Base-by-base conservation (phyloP, 2,113 vertebrate species). In the Marcusenius ussheri region DNA sequence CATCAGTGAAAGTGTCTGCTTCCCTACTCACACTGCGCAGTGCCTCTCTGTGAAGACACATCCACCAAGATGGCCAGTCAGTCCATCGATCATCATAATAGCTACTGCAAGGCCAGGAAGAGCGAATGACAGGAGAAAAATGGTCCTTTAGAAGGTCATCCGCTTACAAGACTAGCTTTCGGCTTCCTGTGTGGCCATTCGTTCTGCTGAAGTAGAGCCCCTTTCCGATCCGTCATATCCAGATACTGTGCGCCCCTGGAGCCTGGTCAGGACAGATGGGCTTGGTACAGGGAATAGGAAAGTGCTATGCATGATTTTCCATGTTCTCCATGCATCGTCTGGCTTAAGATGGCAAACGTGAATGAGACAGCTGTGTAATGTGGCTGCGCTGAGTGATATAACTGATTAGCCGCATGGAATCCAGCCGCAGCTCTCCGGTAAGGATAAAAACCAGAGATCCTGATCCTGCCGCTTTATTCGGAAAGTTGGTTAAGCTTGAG, bases 271-370 rank as follows among this genome's bases (percentile, higher is more conserved):
- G 87, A 88, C 87, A 88, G 35, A 39, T 51, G 70, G 27, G 31
- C 35, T 89, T 39, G 39, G 70, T 89, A 13, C 4, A 19, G 19
- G 87, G 6, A 53, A 49, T 35, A 83, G 47, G 62, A 89, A 89
- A 89, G 5, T 83, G 47, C 46, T 89, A 39, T 53, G 50, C 47
- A 83, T 15, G 88, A 70, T 56, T 89, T 89, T 89, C 70, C 49
- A 89, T 83, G 31, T 80, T 89, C 47, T 83, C 9, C 5, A 11
- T 17, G 88, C 9, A 42, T 21, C 77, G 47, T 51, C 27, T 50
- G 46, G 70, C 77, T 89, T 83, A 80, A 39, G 27, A 53, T 42
- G 27, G 88, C 49, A 42, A 58, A 74, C 24, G 49, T 66, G 46
- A 31, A 80, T 53, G 70, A 70, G 47, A 42, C 49, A 24, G 15